phyloP scores from a whole-genome alignment of 2,888 invertebrate genomes.

The Xanthorhoe spadicearia region DNA sequence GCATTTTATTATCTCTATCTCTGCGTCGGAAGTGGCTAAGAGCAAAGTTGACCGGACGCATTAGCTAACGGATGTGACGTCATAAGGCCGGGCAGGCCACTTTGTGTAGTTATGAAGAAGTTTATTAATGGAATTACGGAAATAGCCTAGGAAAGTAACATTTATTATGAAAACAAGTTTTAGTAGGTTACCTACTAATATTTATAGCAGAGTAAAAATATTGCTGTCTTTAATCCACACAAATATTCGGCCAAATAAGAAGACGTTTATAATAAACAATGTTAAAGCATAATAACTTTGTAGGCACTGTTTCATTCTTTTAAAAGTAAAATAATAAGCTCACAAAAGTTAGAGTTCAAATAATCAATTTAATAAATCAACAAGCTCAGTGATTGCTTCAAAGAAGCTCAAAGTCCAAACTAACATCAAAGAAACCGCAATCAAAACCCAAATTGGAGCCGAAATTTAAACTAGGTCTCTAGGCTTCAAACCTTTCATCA shows the following conservation, averaged over 20 bases:
- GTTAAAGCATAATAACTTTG: background rate
- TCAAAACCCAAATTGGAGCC: constrained; percentile 3
- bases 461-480: constrained; percentile 14
- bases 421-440: constrained; percentile 1
- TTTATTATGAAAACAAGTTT: background rate
- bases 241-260: background rate
- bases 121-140: constrained; percentile 28
- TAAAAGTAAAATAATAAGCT: background rate
- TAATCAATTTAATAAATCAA: background rate
- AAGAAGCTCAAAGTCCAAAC: background rate
- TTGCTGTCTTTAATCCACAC: background rate
- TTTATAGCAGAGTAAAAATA: background rate
- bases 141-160: background rate
- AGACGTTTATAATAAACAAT: too few relatives aligned
- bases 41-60: constrained; percentile 45
- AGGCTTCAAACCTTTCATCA: constrained; percentile 18
- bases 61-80: constrained; percentile 45
- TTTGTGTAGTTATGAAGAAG: constrained; percentile 37
- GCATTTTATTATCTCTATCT: constrained; percentile 34
- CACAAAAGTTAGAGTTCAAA: background rate
- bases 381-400: background rate
- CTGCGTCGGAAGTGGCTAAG: constrained; percentile 38
- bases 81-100: constrained; percentile 35
- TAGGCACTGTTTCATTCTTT: background rate
- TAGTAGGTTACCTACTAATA: background rate